Evolutionary conservation across 2,888 invertebrate species (phyloP).

Genomic region (Folsomia candida): DNA sequence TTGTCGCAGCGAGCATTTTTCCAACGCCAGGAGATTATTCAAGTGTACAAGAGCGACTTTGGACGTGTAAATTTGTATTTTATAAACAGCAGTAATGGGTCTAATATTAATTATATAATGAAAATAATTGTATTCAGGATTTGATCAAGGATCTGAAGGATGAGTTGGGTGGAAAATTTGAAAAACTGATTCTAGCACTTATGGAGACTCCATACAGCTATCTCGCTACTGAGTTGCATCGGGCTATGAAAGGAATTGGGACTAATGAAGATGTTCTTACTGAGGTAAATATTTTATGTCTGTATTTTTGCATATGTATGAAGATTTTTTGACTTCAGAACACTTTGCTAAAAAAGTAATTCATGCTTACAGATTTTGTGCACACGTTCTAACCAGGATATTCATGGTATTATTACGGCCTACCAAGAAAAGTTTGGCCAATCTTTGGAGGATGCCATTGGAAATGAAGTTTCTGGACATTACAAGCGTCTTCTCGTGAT

Average conservation of each 20-base stretch:
- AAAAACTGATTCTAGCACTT: constrained; percentile 69
- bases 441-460: constrained; percentile 69
- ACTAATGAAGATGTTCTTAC: constrained; percentile 55
- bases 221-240: constrained; percentile 55
- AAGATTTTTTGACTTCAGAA: constrained; percentile 53
- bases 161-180: constrained; percentile 73
- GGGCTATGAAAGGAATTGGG: constrained; percentile 52
- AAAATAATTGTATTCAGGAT: constrained; percentile 56
- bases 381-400: constrained; percentile 67
- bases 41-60: constrained; percentile 59
- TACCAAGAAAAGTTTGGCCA: constrained; percentile 58
- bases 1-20: constrained; percentile 66
- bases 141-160: constrained; percentile 68
- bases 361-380: constrained; percentile 56
- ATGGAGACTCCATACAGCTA: constrained; percentile 62
- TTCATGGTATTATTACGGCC: constrained; percentile 63
- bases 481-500: constrained; percentile 73
- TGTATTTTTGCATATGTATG: too few relatives aligned
- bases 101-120: neutral
- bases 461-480: constrained; percentile 74
- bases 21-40: constrained; percentile 70
- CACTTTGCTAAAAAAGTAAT: neutral
- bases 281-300: constrained; percentile 35
- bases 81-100: neutral
- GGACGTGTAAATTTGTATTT: constrained; percentile 54